Conservation (phyloP, 2,797 vertebrate species). For the Adelosebastes latens region DNA sequence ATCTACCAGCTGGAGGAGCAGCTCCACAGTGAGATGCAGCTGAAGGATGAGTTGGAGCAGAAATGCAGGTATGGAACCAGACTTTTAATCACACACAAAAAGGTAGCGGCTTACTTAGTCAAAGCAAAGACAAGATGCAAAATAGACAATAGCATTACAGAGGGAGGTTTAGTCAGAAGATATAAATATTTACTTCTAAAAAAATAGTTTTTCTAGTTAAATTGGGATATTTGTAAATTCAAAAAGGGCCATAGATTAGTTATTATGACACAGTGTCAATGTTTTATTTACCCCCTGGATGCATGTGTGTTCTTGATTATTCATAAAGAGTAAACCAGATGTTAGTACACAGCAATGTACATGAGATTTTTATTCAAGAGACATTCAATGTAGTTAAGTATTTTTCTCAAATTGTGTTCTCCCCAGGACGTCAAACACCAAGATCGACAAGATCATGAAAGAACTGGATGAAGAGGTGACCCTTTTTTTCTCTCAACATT, state of each 20-base stretch:
- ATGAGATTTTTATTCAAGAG: neutral
- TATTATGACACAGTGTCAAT: neutral
- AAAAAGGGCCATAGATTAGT: neutral
- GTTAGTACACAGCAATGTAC: neutral
- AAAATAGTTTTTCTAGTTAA: neutral
- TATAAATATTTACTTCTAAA: neutral
- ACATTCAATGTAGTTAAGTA: neutral
- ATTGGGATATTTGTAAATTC: neutral
- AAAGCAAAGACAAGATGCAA: conserved; percentile 5
- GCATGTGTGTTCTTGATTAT: neutral
- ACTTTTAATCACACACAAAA: neutral
- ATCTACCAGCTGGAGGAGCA: conserved; percentile 97
- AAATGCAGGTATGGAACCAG: conserved; percentile 90
- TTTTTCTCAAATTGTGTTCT: conserved; percentile 22
- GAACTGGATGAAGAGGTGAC: conserved; percentile 98
- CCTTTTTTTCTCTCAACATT: neutral
- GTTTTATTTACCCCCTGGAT: neutral
- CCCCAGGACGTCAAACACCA: conserved; percentile 91
- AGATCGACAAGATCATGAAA: conserved; percentile 96
- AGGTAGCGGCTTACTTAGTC: neutral
- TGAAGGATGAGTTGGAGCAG: conserved; percentile 98
- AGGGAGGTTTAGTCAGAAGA: neutral
- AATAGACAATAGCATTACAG: neutral
- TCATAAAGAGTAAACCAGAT: neutral
- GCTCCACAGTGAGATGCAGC: conserved; percentile 96